phyloP scores from a whole-genome alignment of 2,113 vertebrate genomes.

The Pholis gunnellus region DNA sequence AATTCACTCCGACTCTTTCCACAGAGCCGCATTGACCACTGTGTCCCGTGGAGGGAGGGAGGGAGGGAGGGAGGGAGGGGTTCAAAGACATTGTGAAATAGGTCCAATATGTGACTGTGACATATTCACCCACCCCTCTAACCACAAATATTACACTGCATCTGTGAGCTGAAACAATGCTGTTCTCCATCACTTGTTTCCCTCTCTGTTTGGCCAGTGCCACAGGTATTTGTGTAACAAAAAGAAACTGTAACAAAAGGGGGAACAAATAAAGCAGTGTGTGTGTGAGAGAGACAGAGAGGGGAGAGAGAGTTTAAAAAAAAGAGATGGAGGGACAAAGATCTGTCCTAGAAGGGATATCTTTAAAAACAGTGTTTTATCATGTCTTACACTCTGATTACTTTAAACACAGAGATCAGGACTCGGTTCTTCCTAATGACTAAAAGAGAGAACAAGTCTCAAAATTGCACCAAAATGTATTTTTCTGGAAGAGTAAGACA shows the following conservation, averaged over 20 bases:
- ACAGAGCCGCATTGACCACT: conserved; percentile 30
- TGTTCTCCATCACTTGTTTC: conserved; percentile 54
- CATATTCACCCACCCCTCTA: conserved; percentile 40
- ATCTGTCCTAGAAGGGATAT: conserved; percentile 15
- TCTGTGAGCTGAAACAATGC: conserved; percentile 59
- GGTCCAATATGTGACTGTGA: conserved; percentile 64
- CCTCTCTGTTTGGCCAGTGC: conserved; percentile 34
- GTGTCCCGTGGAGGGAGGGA: conserved; percentile 8
- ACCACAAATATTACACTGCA: conserved; percentile 77
- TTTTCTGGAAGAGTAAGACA: not conserved
- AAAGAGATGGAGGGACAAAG: not conserved
- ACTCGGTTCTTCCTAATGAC: not conserved
- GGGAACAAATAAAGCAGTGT: conserved; percentile 42
- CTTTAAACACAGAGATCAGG: not conserved
- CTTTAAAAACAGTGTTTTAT: not conserved
- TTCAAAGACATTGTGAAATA: conserved; percentile 61
- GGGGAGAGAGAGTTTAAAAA: too few relatives aligned
- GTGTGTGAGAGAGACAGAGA: conserved; percentile 8
- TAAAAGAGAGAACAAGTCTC: not conserved
- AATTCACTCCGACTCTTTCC: conserved; percentile 13
- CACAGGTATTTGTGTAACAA: not conserved
- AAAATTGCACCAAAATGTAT: not conserved
- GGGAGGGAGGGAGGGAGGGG: not conserved
- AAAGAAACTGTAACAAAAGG: not conserved
- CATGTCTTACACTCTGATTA: not conserved